phyloP scores from a whole-genome alignment of 2,888 invertebrate genomes.

The Glaucopsyche alexis region DNA sequence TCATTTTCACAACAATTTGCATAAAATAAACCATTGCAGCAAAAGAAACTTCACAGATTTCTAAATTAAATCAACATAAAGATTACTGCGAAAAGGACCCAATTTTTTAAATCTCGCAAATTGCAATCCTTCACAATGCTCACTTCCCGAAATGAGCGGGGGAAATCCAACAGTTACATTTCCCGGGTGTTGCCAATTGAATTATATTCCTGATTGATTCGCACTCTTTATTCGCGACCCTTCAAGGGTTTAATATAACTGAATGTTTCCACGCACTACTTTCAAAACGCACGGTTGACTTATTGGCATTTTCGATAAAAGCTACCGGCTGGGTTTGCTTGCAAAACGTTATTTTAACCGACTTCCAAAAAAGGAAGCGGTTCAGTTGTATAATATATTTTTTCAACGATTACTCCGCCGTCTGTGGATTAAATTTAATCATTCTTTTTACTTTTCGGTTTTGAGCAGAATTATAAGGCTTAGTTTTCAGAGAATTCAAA shows the following conservation, averaged over 20 bases:
- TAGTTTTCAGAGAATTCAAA: too few species aligned
- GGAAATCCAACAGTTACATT: neutral
- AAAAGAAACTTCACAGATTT: too few species aligned
- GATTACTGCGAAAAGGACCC: neutral
- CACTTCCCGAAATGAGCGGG: neutral
- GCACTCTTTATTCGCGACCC: constrained; percentile 7
- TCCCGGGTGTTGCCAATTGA: neutral
- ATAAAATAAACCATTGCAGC: too few species aligned
- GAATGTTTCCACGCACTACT: neutral
- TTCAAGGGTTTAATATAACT: constrained; percentile 1
- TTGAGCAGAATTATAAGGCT: too few species aligned
- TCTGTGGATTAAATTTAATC: too few species aligned
- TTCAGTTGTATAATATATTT: too few species aligned
- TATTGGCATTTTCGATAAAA: neutral
- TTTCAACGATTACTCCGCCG: too few species aligned
- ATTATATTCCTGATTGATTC: constrained; percentile 16
- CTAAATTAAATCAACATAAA: neutral
- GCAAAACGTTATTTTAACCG: too few species aligned
- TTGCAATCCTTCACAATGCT: neutral
- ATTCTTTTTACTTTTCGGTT: too few species aligned
- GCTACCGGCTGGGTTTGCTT: too few species aligned
- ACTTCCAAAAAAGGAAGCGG: too few species aligned
- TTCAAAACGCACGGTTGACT: constrained; percentile 2
- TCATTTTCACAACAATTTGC: too few species aligned
- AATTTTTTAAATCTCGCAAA: neutral